Evolutionary conservation across 1,140 invertebrate genomes (phyloP), one percentile per base, ranked within the genome.

Genomic region (Ooceraea biroi): DNA sequence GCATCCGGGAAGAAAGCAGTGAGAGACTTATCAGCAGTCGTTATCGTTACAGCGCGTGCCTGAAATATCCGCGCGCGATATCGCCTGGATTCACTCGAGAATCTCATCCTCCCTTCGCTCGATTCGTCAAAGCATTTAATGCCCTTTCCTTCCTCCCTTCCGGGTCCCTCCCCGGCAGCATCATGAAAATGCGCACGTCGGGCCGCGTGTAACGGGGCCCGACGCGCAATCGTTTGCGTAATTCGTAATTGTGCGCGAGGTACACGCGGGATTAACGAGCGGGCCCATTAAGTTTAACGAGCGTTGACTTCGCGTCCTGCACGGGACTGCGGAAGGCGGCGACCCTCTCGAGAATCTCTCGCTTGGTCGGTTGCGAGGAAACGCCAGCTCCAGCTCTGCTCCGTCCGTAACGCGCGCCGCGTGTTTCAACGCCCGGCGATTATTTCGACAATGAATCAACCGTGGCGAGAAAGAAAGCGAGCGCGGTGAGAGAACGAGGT

Each of bases 221-320:
- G 19, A 25, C 58, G 30, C n/a, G 76, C 71, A 82, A 84, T 82
- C 82, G 78, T 88, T 89, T 83, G 89, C 88, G 88, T 90, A 90
- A 89, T 87, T 90, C 74, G 88, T 89, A 88, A 89, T 89, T 89
- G 85, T 88, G 78, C 84, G 82, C 76, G 88, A 87, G 69, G 84
- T 65, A 77, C 85, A 80, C 86, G 82, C 71, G 85, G 82, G 68
- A 89, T 89, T 89, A 89, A 89, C 87, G 87, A 89, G 88, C 82
- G 68, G 85, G 68, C 71, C 87, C 85, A 89, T 89, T 89, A 89
- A 89, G 89, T 89, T 89, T 89, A 89, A 89, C 88, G 87, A 89
- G 61, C 87, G 85, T 89, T 89, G 88, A 89, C 87, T 89, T 77
- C 57, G 58, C 68, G 63, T 78, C 88, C 82, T 61, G 71, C 65